Evolutionary conservation across 2,113 vertebrate genomes (phyloP).

Genomic region (Ovibos moschatus): DNA sequence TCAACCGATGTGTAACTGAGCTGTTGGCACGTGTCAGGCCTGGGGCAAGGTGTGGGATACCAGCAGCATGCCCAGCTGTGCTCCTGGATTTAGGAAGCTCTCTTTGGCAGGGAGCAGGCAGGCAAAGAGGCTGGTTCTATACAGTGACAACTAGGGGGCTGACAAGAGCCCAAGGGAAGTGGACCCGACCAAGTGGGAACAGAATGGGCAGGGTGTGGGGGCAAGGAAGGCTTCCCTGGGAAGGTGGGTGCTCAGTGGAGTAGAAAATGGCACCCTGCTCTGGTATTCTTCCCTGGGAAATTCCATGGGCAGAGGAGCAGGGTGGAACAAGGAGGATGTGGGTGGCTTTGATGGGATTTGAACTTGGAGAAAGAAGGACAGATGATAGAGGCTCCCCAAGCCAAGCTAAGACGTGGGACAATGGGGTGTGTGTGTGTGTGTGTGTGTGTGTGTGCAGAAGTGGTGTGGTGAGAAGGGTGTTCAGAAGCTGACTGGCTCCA

Average conservation of each 20-base stretch:
- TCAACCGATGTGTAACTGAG: too few species aligned
- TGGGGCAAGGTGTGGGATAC: rapidly evolving
- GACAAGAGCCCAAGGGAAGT: not conserved
- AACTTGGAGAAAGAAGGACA: not conserved
- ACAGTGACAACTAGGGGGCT: not conserved
- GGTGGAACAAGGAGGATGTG: not conserved
- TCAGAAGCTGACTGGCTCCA: not conserved
- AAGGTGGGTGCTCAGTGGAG: not conserved
- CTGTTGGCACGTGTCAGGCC: rapidly evolving
- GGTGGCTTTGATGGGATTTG: not conserved
- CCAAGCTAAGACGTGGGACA: not conserved
- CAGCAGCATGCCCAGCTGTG: not conserved
- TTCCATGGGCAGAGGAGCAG: not conserved
- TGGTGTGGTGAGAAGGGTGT: too few species aligned
- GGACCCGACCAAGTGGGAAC: rapidly evolving
- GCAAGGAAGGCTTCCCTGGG: not conserved
- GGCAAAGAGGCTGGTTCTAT: not conserved
- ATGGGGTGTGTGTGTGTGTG: too few species aligned
- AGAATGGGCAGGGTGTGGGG: not conserved
- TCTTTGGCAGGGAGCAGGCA: not conserved
- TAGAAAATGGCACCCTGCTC: not conserved
- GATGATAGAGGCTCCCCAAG: not conserved
- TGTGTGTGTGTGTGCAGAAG: not conserved
- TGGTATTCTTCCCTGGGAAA: not conserved
- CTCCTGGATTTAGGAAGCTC: not conserved